These are phyloP conservation scores for Syrista parreyssii DNA, from an alignment of 2,888 invertebrate species.

Conservation along the genomic window DNA sequence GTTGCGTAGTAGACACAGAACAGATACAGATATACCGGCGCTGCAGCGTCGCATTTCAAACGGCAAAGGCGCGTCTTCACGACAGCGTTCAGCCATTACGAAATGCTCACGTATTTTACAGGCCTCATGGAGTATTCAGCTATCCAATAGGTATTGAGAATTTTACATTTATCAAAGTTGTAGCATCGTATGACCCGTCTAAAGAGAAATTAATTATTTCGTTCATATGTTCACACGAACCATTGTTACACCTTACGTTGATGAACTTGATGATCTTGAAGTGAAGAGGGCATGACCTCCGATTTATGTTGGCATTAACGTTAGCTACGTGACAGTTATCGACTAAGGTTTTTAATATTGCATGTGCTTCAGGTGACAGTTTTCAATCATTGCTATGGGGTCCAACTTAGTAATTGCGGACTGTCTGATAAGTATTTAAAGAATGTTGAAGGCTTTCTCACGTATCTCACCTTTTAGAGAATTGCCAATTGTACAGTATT, in stretches of 20 bases:
- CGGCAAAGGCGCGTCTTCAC: neutral
- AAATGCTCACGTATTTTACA: neutral
- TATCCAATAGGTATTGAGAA: neutral
- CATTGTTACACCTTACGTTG: neutral
- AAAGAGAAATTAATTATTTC: neutral
- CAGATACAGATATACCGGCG: slow-evolving; percentile 47
- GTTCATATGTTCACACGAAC: neutral
- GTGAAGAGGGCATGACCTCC: neutral
- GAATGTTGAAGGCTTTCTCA: neutral
- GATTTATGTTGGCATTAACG: neutral
- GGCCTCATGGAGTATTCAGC: neutral
- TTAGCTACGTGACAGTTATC: neutral
- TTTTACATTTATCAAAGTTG: neutral
- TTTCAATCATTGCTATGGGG: neutral
- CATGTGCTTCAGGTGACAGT: neutral
- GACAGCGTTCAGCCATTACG: neutral
- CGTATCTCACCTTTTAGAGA: neutral
- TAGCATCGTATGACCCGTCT: neutral
- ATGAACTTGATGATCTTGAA: neutral
- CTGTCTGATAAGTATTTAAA: neutral
- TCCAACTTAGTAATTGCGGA: neutral
- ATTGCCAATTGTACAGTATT: neutral
- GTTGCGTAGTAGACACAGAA: slow-evolving; percentile 60
- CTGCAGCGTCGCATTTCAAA: slow-evolving; percentile 43
- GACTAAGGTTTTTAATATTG: neutral